These are phyloP conservation scores for Calliopum simillimum DNA, from an alignment of 2,888 invertebrate species.

Conservation along the genomic window DNA sequence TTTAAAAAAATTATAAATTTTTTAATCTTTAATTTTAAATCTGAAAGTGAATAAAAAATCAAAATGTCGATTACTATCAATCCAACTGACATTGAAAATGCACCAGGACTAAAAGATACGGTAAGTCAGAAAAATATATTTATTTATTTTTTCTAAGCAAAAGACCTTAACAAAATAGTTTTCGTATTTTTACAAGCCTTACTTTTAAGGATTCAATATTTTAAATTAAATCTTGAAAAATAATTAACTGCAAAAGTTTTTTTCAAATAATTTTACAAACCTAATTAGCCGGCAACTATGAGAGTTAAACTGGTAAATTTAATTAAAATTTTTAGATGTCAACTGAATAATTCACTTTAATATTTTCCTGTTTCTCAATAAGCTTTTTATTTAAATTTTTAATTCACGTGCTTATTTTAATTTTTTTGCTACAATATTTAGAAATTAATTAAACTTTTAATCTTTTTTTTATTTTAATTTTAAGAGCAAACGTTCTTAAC, in stretches of 20 bases:
- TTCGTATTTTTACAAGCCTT: constrained; percentile 1
- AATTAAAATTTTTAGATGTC: background rate
- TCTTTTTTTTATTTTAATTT: too few species aligned
- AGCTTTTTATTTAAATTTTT: too few species aligned
- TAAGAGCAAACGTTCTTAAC: too few species aligned
- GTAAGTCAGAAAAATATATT: constrained; percentile 51
- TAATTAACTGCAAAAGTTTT: background rate
- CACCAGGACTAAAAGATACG: constrained; percentile 59
- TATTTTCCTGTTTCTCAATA: too few species aligned
- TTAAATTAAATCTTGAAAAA: background rate
- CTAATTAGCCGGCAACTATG: background rate
- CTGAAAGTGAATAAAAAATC: background rate
- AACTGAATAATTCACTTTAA: too few species aligned
- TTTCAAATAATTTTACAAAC: background rate
- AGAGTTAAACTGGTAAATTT: constrained; percentile 1
- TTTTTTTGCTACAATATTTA: too few species aligned
- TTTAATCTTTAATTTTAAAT: background rate
- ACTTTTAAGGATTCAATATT: constrained; percentile 13
- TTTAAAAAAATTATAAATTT: background rate
- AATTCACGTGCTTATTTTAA: too few species aligned
- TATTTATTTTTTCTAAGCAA: background rate
- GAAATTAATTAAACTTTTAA: too few species aligned
- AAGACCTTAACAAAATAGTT: background rate
- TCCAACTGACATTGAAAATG: constrained; percentile 49
- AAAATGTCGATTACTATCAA: constrained; percentile 60